Base-by-base conservation (phyloP, 2,113 vertebrate species). In the Leucosticte australis region DNA sequence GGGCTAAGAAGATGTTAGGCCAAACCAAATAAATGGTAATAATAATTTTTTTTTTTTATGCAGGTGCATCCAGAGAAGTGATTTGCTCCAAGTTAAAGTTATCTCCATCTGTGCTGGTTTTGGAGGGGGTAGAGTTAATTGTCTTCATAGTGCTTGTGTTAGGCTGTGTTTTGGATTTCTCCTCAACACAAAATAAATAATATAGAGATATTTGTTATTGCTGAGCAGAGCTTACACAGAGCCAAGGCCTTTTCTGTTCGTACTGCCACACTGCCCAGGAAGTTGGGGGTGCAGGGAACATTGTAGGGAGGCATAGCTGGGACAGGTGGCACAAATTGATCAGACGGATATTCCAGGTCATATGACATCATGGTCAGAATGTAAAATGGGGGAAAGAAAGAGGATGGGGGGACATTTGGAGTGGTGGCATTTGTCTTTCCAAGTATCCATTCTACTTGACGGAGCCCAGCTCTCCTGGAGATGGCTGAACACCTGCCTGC, bases 261-360 rank as follows among this genome's bases (percentile, higher is more conserved):
- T 31, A 10, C 13, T 49, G 26, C 31, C 22, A 42, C 13, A 7
- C 14, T 18, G 35, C 42, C 5, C 8, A 28, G 37, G 18, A 33
- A 23, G 7, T 4, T 52, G 15, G 5, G 15, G 11, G 18, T 52
- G 46, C 53, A 15, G 10, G 6, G 37, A 12, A 50, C 0, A 1
- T 3, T 65, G 33, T 15, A 27, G 39, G 22, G 18, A 28, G 52
- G 20, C 19, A 44, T 10, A 52, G 13, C 13, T 13, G 28, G 10
- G 23, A 44, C 26, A 37, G 37, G 27, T 27, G 9, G 27, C 35
- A 21, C 22, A 28, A 52, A 67, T 7, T 46, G 22, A 16, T 56
- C 31, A n/a, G 22, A 33, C 7, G 8, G 22, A 19, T 81, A 65
- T 65, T 89, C 12, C 15, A 50, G 31, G 22, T 18, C 15, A 13